Conservation (phyloP, 2,888 invertebrate species). For the Diadromus collaris region DNA sequence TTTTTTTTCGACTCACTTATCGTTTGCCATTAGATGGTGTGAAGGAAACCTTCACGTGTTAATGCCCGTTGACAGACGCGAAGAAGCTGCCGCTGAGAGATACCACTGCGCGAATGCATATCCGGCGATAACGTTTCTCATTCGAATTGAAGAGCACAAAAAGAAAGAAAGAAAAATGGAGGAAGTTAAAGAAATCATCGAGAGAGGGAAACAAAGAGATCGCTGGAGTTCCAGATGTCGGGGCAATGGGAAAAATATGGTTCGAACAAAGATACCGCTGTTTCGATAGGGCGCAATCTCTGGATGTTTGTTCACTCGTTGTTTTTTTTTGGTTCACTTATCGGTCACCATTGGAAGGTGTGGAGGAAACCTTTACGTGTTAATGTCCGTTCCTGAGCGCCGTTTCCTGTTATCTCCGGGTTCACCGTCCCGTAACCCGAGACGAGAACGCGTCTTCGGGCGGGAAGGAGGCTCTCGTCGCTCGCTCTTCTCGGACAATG, state of each 20-base stretch:
- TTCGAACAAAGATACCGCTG: background rate
- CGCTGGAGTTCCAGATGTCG: background rate
- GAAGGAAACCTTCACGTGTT: background rate
- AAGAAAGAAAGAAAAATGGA: background rate
- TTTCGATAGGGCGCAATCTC: constrained; percentile 5
- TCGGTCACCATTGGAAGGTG: background rate
- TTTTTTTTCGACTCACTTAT: constrained; percentile 8
- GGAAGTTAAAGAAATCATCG: background rate
- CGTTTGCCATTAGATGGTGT: background rate
- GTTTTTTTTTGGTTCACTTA: constrained; percentile 9
- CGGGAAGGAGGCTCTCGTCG: constrained; percentile 6
- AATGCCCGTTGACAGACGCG: constrained; percentile 10
- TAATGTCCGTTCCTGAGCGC: constrained; percentile 8
- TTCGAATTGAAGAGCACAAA: background rate
- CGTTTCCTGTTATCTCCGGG: constrained; percentile 34
- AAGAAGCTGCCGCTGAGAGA: constrained; percentile 1
- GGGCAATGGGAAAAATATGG: background rate
- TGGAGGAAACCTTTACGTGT: background rate
- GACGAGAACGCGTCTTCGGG: constrained; percentile 29
- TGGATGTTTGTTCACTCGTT: background rate
- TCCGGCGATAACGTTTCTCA: background rate
- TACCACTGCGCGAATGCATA: background rate
- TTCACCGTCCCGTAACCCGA: constrained; percentile 31
- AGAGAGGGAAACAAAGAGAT: background rate
- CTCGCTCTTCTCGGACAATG: constrained; percentile 31